Evolutionary conservation across 23 tunicate species (phyloP).

Genomic region (Trididemnum nubilum): DNA sequence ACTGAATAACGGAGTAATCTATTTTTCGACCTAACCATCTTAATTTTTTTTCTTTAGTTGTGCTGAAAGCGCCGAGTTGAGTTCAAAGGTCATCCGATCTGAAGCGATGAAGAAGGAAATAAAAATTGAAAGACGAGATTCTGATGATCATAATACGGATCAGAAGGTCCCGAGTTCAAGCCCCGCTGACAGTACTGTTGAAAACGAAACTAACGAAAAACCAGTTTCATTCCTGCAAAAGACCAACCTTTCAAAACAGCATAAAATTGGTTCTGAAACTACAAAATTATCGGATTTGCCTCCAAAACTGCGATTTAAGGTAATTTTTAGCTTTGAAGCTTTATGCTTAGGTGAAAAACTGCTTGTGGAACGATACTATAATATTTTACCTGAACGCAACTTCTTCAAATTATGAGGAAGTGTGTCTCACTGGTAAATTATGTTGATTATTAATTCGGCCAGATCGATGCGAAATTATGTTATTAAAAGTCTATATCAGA

Average conservation of each 20-base stretch:
- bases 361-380: too few relatives aligned
- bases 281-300: slow-evolving; percentile 34
- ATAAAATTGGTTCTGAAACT: neutral
- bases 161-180: slow-evolving; percentile 46
- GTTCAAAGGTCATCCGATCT: slow-evolving; percentile 61
- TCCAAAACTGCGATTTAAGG: slow-evolving; percentile 84
- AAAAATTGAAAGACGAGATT: slow-evolving; percentile 14
- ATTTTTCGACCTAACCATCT: too few relatives aligned
- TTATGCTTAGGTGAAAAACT: too few relatives aligned
- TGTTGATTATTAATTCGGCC: too few relatives aligned
- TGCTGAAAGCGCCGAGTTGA: slow-evolving; percentile 39
- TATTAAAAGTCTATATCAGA: too few relatives aligned
- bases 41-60: slow-evolving; percentile 27
- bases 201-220: neutral
- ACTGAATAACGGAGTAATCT: too few relatives aligned
- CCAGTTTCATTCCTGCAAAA: neutral
- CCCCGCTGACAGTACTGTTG: slow-evolving; percentile 34
- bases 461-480: too few relatives aligned
- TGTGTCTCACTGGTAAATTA: too few relatives aligned
- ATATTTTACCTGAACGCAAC: too few relatives aligned
- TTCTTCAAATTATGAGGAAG: too few relatives aligned
- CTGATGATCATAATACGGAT: slow-evolving; percentile 44
- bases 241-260: neutral
- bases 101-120: slow-evolving; percentile 36
- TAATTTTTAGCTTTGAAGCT: too few relatives aligned